These are phyloP conservation scores for Oscheius sp. DNA, from an alignment of 2,888 invertebrate species.

Conservation along the genomic window DNA sequence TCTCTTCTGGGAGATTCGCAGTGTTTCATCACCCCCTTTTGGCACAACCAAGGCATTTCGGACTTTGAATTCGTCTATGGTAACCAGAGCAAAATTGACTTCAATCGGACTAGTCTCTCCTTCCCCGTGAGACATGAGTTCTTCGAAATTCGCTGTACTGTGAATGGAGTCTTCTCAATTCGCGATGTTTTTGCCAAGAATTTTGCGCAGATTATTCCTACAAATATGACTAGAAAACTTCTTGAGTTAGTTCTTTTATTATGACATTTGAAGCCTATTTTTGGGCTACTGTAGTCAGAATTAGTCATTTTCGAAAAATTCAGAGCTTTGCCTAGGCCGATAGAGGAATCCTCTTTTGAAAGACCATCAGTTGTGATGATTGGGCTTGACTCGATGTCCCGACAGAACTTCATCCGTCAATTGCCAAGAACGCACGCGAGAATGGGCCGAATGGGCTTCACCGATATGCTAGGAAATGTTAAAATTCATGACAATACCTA, in stretches of 20 bases:
- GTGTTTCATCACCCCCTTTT: constrained; percentile 39
- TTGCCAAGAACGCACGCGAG: constrained; percentile 48
- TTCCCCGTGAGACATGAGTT: not conserved
- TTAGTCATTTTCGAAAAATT: not conserved
- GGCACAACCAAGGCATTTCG: constrained; percentile 44
- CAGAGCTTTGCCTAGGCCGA: not conserved
- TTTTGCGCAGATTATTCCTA: not conserved
- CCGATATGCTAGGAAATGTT: constrained; percentile 63
- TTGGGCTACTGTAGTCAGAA: too few relatives aligned
- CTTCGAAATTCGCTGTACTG: not conserved
- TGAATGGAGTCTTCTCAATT: not conserved
- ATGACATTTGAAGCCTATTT: too few relatives aligned
- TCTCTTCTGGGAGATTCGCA: constrained; percentile 16
- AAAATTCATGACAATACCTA: constrained; percentile 72
- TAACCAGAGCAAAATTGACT: not conserved
- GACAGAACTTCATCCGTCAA: constrained; percentile 70
- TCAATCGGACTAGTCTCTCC: not conserved
- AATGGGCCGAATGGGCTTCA: constrained; percentile 56
- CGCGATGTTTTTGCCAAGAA: not conserved
- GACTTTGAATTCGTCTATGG: constrained; percentile 46
- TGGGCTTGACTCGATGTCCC: constrained; percentile 71
- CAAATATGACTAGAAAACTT: not conserved
- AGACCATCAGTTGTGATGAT: constrained; percentile 69
- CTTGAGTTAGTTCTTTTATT: not conserved
- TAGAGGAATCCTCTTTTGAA: not conserved